Percentiles rank a stretch among this genome's conserved stretches.
These are phyloP conservation scores for Bathynomus jamesi DNA, from an alignment of 1,140 invertebrate species.

Conservation along the genomic window DNA sequence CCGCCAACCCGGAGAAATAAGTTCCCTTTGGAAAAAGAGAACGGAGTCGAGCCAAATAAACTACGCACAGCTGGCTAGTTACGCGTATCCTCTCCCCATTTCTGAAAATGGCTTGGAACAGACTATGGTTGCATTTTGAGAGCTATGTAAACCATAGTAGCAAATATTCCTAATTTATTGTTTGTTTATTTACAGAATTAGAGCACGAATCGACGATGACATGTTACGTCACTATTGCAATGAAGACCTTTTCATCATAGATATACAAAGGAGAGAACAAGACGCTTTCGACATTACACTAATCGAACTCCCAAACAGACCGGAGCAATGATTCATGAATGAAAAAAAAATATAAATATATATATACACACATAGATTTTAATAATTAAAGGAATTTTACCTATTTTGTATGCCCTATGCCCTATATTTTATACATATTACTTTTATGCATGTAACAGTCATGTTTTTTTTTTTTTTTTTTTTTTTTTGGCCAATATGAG, in stretches of 20 bases:
- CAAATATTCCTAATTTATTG: neutral
- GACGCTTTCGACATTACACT: conserved; percentile 9
- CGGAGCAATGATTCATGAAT: neutral
- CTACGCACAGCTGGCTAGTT: no score
- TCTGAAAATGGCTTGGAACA: no score
- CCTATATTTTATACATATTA: neutral
- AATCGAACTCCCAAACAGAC: neutral
- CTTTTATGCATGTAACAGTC: neutral
- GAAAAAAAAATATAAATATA: neutral
- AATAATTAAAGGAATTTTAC: no score
- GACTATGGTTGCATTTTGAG: no score
- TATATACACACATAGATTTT: no score
- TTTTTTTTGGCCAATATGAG: neutral
- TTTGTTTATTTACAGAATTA: conserved; percentile 8
- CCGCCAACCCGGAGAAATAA: no score
- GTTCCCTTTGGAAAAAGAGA: no score
- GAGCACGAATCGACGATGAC: conserved; percentile 10
- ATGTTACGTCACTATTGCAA: conserved; percentile 13
- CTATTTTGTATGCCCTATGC: no score
- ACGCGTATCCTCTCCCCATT: no score
- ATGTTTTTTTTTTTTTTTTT: neutral
- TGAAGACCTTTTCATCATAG: conserved; percentile 12
- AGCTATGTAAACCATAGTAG: no score
- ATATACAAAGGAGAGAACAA: neutral
- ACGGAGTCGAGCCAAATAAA: no score